Conservation (phyloP, 1,140 invertebrate species). For the Microplitis demolitor region DNA sequence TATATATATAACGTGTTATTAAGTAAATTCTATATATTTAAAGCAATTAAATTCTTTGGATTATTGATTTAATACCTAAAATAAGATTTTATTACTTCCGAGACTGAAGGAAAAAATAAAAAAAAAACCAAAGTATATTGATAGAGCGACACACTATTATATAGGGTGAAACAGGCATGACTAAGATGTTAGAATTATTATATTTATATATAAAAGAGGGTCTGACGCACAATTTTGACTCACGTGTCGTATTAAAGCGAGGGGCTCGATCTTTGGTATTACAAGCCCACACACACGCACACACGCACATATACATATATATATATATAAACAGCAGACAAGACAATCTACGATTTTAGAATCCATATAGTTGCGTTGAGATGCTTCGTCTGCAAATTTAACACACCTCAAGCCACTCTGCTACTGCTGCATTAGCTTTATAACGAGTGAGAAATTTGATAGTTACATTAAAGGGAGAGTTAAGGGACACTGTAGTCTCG, state of each 20-base stretch:
- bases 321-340: too few relatives aligned
- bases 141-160: neutral
- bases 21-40: too few relatives aligned
- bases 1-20: too few relatives aligned
- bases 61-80: too few relatives aligned
- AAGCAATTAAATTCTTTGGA: too few relatives aligned
- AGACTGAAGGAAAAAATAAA: neutral
- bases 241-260: slow-evolving; percentile 1
- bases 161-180: slow-evolving; percentile 18
- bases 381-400: neutral
- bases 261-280: too few relatives aligned
- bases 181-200: slow-evolving; percentile 10
- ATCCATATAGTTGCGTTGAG: slow-evolving; percentile 8
- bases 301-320: too few relatives aligned
- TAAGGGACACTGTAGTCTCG: neutral
- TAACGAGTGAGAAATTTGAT: slow-evolving; percentile 25
- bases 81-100: too few relatives aligned
- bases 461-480: neutral
- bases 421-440: neutral
- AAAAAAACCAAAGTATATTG: neutral
- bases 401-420: neutral
- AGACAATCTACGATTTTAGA: slow-evolving; percentile 23
- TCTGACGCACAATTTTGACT: slow-evolving; percentile 24
- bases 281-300: too few relatives aligned
- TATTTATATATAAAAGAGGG: neutral